Percentiles rank a stretch among this genome's conserved stretches.
Evolutionary conservation across 2,888 invertebrate genomes (phyloP).

Genomic region (Pristionchus japonicus): DNA sequence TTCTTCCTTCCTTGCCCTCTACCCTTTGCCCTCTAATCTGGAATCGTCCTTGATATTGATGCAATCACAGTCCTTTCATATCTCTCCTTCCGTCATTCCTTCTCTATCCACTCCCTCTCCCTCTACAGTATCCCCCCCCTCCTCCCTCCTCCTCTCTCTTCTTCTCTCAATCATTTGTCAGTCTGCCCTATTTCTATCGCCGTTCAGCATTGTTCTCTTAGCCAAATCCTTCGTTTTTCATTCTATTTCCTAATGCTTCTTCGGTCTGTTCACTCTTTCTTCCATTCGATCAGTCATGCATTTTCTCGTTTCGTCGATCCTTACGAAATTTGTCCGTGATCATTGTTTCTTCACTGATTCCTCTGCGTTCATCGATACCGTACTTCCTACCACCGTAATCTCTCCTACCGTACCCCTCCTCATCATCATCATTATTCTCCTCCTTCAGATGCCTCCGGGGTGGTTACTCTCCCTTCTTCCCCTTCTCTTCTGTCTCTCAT

Average conservation of each 20-base stretch:
- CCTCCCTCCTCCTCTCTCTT: constrained; percentile 1
- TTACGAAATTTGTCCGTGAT: background rate
- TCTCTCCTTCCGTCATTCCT: background rate
- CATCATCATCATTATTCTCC: background rate
- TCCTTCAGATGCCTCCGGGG: constrained; percentile 43
- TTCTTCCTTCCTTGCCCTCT: background rate
- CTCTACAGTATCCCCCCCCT: constrained; percentile 11
- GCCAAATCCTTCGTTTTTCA: background rate
- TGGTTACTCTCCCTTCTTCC: constrained; percentile 26
- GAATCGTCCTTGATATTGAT: constrained; percentile 30
- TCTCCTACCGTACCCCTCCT: background rate
- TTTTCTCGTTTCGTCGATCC: too few species aligned
- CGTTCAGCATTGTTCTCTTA: background rate
- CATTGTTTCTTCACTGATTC: background rate
- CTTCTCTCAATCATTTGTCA: constrained; percentile 38
- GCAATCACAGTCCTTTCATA: constrained; percentile 37
- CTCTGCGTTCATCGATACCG: background rate
- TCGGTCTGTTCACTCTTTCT: background rate
- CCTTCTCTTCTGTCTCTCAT: background rate
- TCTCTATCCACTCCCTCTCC: constrained; percentile 16
- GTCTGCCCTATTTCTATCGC: constrained; percentile 23
- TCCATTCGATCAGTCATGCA: background rate
- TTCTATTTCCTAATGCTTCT: background rate
- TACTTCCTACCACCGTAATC: background rate
- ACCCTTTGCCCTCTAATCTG: background rate